phyloP scores from a whole-genome alignment of 2,888 invertebrate species.

The Agrochola litura region DNA sequence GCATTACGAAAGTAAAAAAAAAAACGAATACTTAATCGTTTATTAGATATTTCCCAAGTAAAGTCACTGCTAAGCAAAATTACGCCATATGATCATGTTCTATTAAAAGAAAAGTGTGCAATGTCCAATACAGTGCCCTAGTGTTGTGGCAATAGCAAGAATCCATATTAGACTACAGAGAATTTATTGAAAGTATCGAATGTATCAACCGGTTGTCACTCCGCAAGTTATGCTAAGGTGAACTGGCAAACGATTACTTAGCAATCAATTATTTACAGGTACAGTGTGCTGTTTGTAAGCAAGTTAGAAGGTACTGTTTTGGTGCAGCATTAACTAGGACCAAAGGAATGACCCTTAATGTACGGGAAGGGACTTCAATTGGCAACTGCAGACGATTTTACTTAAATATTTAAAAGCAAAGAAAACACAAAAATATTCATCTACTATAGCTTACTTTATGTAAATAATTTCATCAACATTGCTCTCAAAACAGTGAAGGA shows the following conservation, averaged over 20 bases:
- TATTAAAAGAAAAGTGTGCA: conserved; percentile 49
- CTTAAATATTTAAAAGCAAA: too few species aligned
- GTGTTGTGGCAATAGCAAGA: conserved; percentile 43
- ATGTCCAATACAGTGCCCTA: conserved; percentile 30
- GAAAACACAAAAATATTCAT: too few species aligned
- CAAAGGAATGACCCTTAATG: too few species aligned
- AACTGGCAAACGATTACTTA: conserved; percentile 38
- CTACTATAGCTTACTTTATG: too few species aligned
- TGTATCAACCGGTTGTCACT: conserved; percentile 36
- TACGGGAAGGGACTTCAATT: too few species aligned
- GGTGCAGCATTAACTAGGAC: background rate
- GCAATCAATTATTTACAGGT: conserved; percentile 24
- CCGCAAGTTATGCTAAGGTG: conserved; percentile 43
- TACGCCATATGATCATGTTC: conserved; percentile 8
- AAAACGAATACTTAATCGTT: background rate
- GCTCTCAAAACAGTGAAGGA: too few species aligned
- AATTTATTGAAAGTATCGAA: conserved; percentile 50
- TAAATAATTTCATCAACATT: too few species aligned
- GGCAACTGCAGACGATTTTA: too few species aligned
- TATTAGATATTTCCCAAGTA: background rate
- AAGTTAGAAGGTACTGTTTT: background rate
- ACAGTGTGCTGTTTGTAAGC: background rate
- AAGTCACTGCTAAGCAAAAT: background rate
- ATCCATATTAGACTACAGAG: conserved; percentile 52
- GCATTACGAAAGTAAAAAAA: background rate